phyloP scores from a whole-genome alignment of 2,888 invertebrate genomes.

The Seladonia tumulorum region DNA sequence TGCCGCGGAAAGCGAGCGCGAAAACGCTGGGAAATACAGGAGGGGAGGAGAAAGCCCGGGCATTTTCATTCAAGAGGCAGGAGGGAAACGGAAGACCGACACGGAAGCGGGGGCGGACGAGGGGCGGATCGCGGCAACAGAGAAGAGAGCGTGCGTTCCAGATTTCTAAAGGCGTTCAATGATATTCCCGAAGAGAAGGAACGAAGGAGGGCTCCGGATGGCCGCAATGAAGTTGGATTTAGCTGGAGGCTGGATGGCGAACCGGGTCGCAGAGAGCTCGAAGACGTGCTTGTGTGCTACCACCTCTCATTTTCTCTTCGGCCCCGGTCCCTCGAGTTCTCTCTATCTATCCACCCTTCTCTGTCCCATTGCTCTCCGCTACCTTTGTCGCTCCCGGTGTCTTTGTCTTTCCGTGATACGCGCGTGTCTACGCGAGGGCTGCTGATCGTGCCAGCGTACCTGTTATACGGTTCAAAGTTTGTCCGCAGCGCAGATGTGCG shows the following conservation, averaged over 20 bases:
- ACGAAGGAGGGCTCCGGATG: slow-evolving; percentile 71
- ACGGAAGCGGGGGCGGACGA: neutral
- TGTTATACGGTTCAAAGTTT: neutral
- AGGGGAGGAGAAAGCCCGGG: slow-evolving; percentile 9
- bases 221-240: slow-evolving; percentile 77
- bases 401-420: neutral
- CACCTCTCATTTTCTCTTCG: slow-evolving; percentile 64
- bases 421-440: neutral
- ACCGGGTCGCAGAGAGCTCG: slow-evolving; percentile 64
- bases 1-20: neutral
- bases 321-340: slow-evolving; percentile 26
- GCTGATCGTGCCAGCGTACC: neutral
- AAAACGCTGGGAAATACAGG: neutral
- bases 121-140: neutral
- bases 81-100: slow-evolving; percentile 12
- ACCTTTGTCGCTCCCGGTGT: neutral
- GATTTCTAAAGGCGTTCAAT: slow-evolving; percentile 75
- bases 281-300: slow-evolving; percentile 67
- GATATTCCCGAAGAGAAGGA: slow-evolving; percentile 73
- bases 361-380: neutral
- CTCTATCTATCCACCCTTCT: neutral
- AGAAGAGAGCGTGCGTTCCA: slow-evolving; percentile 67
- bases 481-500: neutral
- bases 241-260: slow-evolving; percentile 73
- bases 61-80: slow-evolving; percentile 35